phyloP scores from a whole-genome alignment of 2,797 vertebrate genomes.

The Eulemur rubriventer region DNA sequence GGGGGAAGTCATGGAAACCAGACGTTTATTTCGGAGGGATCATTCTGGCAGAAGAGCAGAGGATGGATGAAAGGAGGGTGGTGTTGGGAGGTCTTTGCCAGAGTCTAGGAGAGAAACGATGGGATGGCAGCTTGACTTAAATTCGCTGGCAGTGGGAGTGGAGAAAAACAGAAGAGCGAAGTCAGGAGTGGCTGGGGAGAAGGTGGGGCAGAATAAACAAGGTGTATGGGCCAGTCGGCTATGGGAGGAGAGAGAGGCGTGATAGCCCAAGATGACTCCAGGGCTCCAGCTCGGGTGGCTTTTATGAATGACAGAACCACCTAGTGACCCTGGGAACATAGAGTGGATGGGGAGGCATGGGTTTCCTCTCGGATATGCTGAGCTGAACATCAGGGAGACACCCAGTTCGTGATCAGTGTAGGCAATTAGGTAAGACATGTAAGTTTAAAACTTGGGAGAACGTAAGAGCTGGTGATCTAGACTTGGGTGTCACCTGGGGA shows the following conservation, averaged over 20 bases:
- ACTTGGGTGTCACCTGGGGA: not conserved
- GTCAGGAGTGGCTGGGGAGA: not conserved
- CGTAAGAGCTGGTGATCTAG: not conserved
- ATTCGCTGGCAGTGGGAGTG: not conserved
- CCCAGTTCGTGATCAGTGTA: accelerated
- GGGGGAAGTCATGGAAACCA: not conserved
- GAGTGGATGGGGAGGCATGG: not conserved
- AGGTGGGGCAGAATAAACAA: accelerated
- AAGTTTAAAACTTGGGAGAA: not conserved
- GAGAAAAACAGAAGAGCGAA: not conserved
- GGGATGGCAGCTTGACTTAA: not conserved
- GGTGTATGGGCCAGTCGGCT: not conserved
- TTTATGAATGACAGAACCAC: not conserved
- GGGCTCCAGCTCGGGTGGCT: not conserved
- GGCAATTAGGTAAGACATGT: accelerated
- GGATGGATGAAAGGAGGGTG: not conserved
- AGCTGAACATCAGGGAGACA: not conserved
- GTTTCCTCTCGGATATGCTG: not conserved
- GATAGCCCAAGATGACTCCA: not conserved
- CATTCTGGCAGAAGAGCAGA: not conserved
- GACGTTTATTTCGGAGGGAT: not conserved
- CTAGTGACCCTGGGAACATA: not conserved
- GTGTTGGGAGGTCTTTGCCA: not conserved
- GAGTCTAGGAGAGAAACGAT: not conserved
- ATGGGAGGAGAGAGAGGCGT: too few species aligned